Base-by-base conservation (phyloP, 2,113 vertebrate species). In the Elephantulus edwardii region DNA sequence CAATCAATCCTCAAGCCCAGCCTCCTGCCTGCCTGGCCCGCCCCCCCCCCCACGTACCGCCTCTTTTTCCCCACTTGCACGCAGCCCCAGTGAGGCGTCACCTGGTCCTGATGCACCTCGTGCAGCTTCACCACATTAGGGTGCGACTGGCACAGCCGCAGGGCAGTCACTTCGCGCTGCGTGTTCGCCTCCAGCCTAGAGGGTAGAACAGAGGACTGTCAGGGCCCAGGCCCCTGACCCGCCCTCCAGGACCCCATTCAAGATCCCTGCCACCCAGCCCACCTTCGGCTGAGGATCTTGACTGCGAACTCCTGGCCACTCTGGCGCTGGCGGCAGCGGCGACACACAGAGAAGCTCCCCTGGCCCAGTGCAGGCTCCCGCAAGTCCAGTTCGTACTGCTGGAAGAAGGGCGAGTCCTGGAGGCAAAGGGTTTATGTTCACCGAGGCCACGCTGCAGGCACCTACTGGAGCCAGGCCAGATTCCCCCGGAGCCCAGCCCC, bases 271-370 rank as follows among this genome's bases (percentile, higher is more conserved):
- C 26, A 60, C 20, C 22, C 77, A 11, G 2, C 97, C 93, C 88
- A 99, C 99, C 99, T 98, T 92, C 98, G 98, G 95, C 98, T 99
- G 88, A 99, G 96, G 54, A 99, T 99, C 97, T 99, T 99, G 82
- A 99, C 99, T 0, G 99, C 98, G 1, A 98, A 99, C 88, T 99
- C 98, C 14, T 97, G 97, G 58, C 98, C 98, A 1, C 83, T 98
- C 95, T 98, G 98, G 76, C 97, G 98, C 96, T 99, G 98, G 81
- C 96, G 97, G 94, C 99, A 99, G 80, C 97, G 98, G 68, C 98
- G 98, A 96, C 99, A 99, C 85, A 99, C 97, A 0, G 98, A 99
- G 95, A 99, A 99, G 93, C 99, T 99, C 4, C 99, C 99, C 85
- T 98, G 98, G 0, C 98, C 99, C 66, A 99, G 96, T 0, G 98